These are phyloP conservation scores for Oedothorax gibbosus DNA, from an alignment of 1,140 invertebrate genomes.

Conservation along the genomic window DNA sequence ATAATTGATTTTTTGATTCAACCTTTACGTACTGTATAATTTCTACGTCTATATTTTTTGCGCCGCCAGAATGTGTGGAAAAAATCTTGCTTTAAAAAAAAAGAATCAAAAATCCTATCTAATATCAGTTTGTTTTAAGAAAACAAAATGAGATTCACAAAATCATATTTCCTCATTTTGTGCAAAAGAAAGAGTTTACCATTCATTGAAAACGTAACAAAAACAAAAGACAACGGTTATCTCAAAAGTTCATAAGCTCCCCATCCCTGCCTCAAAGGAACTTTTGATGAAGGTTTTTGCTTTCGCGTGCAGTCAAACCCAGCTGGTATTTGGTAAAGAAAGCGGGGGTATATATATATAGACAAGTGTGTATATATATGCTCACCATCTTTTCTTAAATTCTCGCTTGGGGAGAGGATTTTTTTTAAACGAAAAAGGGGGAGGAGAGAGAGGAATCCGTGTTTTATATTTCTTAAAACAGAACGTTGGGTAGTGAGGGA, in stretches of 20 bases:
- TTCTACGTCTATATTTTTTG: no score
- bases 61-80: no score
- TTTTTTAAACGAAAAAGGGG: constrained; percentile 46
- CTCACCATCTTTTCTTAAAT: constrained; percentile 29
- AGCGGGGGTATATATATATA: neutral
- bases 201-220: no score
- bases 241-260: neutral
- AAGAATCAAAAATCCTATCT: no score
- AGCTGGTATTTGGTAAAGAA: constrained; percentile 45
- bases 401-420: constrained; percentile 7
- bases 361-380: neutral
- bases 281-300: constrained; percentile 53
- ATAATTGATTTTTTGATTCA: no score
- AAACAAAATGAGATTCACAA: no score
- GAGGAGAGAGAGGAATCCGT: neutral
- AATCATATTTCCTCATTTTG: no score
- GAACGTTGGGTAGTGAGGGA: constrained; percentile 12
- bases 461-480: constrained; percentile 50
- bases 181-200: no score
- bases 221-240: no score
- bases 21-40: no score
- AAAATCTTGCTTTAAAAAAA: no score
- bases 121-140: no score
- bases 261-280: constrained; percentile 3
- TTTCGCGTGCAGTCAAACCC: constrained; percentile 54